These are phyloP conservation scores for Delia radicum DNA, from an alignment of 1,140 invertebrate species.

Conservation along the genomic window DNA sequence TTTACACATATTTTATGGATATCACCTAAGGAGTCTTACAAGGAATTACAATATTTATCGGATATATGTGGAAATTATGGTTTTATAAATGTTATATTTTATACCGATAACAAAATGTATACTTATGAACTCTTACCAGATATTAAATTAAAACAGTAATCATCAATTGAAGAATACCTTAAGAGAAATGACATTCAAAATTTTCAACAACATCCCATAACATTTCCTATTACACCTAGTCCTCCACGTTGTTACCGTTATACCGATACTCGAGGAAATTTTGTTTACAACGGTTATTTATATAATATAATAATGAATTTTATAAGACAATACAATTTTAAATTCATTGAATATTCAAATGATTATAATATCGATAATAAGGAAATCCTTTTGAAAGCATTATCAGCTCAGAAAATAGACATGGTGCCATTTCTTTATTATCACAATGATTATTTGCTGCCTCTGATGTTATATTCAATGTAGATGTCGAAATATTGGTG, in stretches of 20 bases:
- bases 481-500: background rate
- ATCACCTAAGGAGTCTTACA: background rate
- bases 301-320: background rate
- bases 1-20: background rate
- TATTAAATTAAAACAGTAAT: background rate
- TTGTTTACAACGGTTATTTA: background rate
- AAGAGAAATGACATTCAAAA: background rate
- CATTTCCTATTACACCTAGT: background rate
- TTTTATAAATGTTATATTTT: background rate
- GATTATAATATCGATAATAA: background rate
- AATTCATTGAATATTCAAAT: background rate
- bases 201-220: slow-evolving; percentile 6
- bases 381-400: background rate
- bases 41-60: background rate
- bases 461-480: slow-evolving; percentile 6
- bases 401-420: background rate
- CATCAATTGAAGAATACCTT: background rate
- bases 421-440: background rate
- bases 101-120: background rate
- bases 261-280: background rate
- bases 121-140: slow-evolving; percentile 5
- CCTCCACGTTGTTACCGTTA: slow-evolving; percentile 12
- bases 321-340: background rate
- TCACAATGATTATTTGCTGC: background rate
- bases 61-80: background rate